Conservation (phyloP, 2,113 vertebrate species). For the Nipponia nippon region DNA sequence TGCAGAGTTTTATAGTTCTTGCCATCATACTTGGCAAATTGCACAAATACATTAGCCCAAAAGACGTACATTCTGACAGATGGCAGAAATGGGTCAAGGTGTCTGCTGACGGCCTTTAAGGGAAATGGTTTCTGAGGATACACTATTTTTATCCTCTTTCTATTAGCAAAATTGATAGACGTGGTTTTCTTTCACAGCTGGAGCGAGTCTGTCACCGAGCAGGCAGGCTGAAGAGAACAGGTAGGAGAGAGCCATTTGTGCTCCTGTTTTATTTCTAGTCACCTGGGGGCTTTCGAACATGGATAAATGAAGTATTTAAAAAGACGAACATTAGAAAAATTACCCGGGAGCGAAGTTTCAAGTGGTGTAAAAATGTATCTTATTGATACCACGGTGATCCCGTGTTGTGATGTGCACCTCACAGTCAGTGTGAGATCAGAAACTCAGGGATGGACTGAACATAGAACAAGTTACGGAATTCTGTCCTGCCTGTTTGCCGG, state of each 20-base stretch:
- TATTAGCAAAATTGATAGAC: neutral
- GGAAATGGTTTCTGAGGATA: neutral
- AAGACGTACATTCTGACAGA: neutral
- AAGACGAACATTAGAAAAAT: neutral
- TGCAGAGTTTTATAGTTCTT: neutral
- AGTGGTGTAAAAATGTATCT: neutral
- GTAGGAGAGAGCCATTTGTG: neutral
- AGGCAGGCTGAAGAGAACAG: neutral
- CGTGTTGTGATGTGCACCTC: neutral
- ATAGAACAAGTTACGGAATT: neutral
- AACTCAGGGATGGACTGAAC: neutral
- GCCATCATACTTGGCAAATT: neutral
- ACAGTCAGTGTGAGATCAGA: neutral
- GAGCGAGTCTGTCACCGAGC: neutral
- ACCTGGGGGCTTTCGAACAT: neutral
- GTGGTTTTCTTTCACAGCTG: neutral
- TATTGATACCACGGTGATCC: neutral
- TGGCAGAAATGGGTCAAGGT: conserved; percentile 23
- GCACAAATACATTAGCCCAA: neutral
- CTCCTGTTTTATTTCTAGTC: neutral
- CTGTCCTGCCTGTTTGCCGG: neutral
- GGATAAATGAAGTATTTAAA: neutral
- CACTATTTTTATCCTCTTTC: neutral
- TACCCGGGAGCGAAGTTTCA: neutral
- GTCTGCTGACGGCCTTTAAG: neutral